Evolutionary conservation across 2,113 vertebrate genomes (phyloP).

Genomic region (Cavia porcellus): DNA sequence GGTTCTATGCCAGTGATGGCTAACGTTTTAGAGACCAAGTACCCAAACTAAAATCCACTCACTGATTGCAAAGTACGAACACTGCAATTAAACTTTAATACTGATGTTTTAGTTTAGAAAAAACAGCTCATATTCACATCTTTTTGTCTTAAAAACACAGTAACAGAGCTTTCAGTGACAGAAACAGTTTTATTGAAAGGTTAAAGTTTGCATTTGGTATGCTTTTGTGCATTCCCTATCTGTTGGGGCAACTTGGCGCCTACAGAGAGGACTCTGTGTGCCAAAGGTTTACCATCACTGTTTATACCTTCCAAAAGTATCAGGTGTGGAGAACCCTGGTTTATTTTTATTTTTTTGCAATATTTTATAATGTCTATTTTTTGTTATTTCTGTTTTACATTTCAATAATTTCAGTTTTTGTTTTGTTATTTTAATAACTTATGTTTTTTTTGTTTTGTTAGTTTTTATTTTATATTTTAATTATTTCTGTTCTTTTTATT

Average conservation of each 20-base stretch:
- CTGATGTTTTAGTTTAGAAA: neutral
- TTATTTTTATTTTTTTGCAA: neutral
- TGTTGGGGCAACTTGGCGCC: neutral
- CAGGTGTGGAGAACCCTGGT: neutral
- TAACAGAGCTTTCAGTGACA: neutral
- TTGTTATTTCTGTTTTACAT: neutral
- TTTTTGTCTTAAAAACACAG: neutral
- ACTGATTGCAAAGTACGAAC: neutral
- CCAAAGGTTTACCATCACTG: neutral
- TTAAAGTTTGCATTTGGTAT: neutral
- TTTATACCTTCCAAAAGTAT: neutral
- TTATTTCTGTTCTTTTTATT: neutral
- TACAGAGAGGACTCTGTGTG: neutral
- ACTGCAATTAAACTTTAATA: neutral
- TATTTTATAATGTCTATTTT: neutral
- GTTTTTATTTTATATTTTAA: constrained; percentile 47
- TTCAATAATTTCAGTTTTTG: neutral
- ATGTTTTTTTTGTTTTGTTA: neutral
- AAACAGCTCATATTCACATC: neutral
- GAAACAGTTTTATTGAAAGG: neutral
- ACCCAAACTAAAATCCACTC: neutral
- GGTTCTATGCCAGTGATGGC: neutral
- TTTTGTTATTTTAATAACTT: neutral
- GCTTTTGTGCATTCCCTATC: neutral
- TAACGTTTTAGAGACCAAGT: neutral